phyloP scores from a whole-genome alignment of 2,113 vertebrate species.

The Thryonomys swinderianus region DNA sequence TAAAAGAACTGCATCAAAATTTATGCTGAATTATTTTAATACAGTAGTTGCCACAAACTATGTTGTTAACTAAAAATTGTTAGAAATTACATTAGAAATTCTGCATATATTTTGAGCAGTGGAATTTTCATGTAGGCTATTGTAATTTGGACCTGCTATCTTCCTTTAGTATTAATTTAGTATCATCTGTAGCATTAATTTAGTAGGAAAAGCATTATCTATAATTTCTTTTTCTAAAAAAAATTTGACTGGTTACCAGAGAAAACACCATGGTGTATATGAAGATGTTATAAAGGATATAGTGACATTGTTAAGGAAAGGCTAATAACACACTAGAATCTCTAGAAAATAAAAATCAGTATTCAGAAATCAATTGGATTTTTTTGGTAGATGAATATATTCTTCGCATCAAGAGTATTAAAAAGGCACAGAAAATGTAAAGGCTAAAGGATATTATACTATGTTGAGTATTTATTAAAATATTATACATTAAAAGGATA shows the following conservation, averaged over 20 bases:
- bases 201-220: slow-evolving; percentile 24
- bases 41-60: background rate
- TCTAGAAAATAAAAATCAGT: slow-evolving; percentile 19
- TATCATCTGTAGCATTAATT: background rate
- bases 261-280: background rate
- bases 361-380: background rate
- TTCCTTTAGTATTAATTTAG: background rate
- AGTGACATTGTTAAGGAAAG: background rate
- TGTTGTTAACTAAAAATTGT: slow-evolving; percentile 1
- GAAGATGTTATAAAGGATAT: slow-evolving; percentile 26
- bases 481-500: too few relatives aligned
- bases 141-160: slow-evolving; percentile 3
- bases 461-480: too few relatives aligned
- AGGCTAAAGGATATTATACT: too few relatives aligned
- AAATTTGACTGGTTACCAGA: background rate
- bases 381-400: too few relatives aligned
- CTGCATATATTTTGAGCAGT: background rate
- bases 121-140: background rate
- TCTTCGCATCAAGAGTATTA: too few relatives aligned
- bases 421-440: too few relatives aligned
- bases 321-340: background rate
- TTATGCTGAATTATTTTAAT: slow-evolving; percentile 30
- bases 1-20: background rate
- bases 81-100: slow-evolving; percentile 29
- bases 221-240: background rate